Base-by-base conservation (phyloP, 1,140 invertebrate species). In the Drosophila burlai region DNA sequence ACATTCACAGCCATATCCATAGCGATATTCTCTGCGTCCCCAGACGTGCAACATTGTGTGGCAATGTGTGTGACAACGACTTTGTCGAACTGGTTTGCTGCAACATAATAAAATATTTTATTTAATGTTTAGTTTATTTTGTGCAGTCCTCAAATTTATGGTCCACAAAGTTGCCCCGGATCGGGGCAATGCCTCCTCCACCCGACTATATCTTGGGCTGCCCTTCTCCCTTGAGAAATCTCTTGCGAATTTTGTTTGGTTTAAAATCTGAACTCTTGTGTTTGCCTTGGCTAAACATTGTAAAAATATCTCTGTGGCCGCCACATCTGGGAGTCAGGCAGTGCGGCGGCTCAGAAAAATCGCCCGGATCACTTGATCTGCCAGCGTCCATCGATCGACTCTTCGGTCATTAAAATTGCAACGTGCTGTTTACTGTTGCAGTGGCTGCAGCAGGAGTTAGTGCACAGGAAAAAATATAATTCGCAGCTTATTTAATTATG, bases 41-140 rank as follows among this genome's bases (percentile, higher is more conserved):
- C 67, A 71, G 67, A 59, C 76, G 52, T 64, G 84, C 83, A 87
- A 89, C 84, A 89, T 83, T 87, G 84, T 89, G 80, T 83, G 77
- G 62, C 80, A 83, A 63, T 75, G 59, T 83, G 76, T 73, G 62
- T 63, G 74, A 72, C 49, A 75, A 54, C 62, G 59, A 66, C 62
- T 55, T 42, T 47, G 74, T n/a, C 60, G 76, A 90, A 90, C 85
- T 90, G 85, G 85, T 90, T 77, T 77, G 55, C 75, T 73, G 74
- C 84, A 86, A 76, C 81, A 85, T 81, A 91, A 91, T 91, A 91
- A 91, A 91, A 91, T 91, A 91, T 91, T 91, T 91, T 89, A 91
- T 91, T 91, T 91, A 91, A 89, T 91, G 90, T 91, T 85, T 86
- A 85, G 86, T 91, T 86, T 91, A 80, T 86, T 80, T 91, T 83